Base-by-base conservation (phyloP, 2,113 vertebrate genomes). In the Coptodon bakossiorum region DNA sequence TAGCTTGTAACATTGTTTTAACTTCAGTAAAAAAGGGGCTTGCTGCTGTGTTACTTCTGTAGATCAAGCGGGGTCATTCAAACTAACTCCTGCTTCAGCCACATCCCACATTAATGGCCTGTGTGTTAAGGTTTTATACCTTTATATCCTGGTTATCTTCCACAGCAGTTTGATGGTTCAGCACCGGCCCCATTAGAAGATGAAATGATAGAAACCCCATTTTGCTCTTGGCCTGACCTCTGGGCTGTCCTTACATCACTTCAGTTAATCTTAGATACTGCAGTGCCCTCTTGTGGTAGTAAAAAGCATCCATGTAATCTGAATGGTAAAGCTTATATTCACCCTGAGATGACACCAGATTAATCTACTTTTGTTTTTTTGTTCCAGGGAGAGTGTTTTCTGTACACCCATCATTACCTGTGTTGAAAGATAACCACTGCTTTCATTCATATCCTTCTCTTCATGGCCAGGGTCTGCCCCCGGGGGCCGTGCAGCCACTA, bases 401-500 rank as follows among this genome's bases (percentile, higher is more conserved):
- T 31, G 2, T 85, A 29, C 16, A 66, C 6, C n/a, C 0, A 27
- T 34, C 71, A 13, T 7, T 45, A 31, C 19, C 50, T 16, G 13
- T 14, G 45, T 29, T 73, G n/a, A 84, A 63, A 48, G 14, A 29
- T 43, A 13, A 36, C n/a, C 1, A 27, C 22, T 80, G 4, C 38
- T 13, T 57, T 81, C 53, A 1, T 82, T 48, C 22, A 27, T 29
- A 13, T 68, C 45, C 29, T 66, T 40, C 27, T 82, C 73, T 82
- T 66, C 31, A 48, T 61, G 82, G 6, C 91, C 96, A 97, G 95
- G 92, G 93, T 91, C 93, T 97, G 90, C 94, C 96, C 91, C 95
- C 95, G 19, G 96, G 98, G 93, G 96, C 97, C 52, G 92, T 98
- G 92, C 98, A 98, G 94, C 95, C 96, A 95, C 96, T 98, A 96